Evolutionary conservation across 2,113 vertebrate genomes (phyloP).

Genomic region (Sceloporus undulatus): DNA sequence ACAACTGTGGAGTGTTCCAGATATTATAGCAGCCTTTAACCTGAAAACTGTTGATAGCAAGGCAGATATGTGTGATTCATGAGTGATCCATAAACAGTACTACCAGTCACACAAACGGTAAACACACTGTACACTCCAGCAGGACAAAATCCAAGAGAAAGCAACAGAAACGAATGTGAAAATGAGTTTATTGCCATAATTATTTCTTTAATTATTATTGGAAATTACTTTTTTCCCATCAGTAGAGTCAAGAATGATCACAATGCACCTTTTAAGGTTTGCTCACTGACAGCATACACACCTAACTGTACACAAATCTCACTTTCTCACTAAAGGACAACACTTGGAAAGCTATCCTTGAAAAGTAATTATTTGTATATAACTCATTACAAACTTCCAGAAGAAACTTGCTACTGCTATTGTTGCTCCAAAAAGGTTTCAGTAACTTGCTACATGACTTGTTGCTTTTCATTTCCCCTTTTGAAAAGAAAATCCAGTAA

Average conservation of each 20-base stretch:
- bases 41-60: constrained; percentile 44
- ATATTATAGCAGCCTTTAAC: constrained; percentile 46
- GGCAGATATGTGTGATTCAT: constrained; percentile 4
- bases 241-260: not conserved
- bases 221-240: not conserved
- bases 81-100: constrained; percentile 24
- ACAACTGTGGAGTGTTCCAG: not conserved
- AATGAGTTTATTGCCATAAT: constrained; percentile 24
- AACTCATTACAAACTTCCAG: no score
- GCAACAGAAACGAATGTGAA: constrained; percentile 45
- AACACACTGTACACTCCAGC: not conserved
- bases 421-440: no score
- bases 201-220: not conserved
- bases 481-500: no score
- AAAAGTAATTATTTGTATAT: not conserved
- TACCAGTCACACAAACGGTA: constrained; percentile 7
- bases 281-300: not conserved
- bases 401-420: no score
- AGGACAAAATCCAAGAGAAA: not conserved
- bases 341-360: not conserved
- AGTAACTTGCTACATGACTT: no score
- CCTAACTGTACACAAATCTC: not conserved
- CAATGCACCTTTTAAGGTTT: not conserved
- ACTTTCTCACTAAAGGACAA: not conserved
- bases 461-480: no score